These are phyloP conservation scores for Lasiurus borealis DNA, from an alignment of 2,113 vertebrate species.

Conservation along the genomic window DNA sequence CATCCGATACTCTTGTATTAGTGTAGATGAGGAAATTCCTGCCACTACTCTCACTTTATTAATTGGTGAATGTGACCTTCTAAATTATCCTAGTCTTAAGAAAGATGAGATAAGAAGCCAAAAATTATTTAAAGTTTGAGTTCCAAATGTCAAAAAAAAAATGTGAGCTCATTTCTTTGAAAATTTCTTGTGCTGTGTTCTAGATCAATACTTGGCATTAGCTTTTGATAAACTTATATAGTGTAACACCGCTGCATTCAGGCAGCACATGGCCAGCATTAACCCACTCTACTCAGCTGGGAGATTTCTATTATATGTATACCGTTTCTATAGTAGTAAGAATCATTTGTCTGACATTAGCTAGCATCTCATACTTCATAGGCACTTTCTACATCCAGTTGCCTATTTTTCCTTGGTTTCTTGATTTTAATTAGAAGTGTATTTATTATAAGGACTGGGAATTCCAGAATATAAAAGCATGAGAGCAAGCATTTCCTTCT, in stretches of 20 bases:
- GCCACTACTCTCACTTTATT: background rate
- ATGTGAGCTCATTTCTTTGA: constrained; percentile 25
- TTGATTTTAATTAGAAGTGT: constrained; percentile 11
- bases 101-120: background rate
- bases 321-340: background rate
- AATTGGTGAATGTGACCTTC: background rate
- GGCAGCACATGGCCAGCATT: background rate
- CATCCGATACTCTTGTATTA: no score
- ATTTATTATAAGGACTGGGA: background rate
- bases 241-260: background rate
- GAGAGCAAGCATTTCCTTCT: background rate
- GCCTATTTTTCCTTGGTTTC: background rate
- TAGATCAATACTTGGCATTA: constrained; percentile 43
- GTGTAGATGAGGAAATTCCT: constrained; percentile 7
- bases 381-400: background rate
- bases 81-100: constrained; percentile 4
- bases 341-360: background rate
- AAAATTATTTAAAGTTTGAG: constrained; percentile 39
- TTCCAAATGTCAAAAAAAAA: background rate
- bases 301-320: constrained; percentile 33
- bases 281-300: background rate
- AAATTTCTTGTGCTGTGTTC: constrained; percentile 50
- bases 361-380: background rate
- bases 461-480: background rate
- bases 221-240: constrained; percentile 18